phyloP scores from a whole-genome alignment of 2,888 invertebrate species.

The Steinernema scapterisci region DNA sequence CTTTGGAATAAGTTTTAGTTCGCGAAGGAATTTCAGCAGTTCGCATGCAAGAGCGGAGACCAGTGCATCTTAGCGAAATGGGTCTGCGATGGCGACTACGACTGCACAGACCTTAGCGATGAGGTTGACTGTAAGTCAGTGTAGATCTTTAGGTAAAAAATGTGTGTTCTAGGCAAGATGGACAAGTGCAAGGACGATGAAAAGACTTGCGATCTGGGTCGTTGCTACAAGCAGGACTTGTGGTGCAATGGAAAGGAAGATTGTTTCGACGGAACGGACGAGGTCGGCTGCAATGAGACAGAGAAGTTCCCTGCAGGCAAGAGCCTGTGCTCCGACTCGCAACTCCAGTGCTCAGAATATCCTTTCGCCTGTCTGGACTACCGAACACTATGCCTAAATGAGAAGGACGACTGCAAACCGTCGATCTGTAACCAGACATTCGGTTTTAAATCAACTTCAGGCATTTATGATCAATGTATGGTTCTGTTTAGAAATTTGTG shows the following conservation, averaged over 20 bases:
- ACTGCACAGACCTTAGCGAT: constrained; percentile 36
- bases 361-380: neutral
- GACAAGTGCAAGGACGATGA: neutral
- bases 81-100: constrained; percentile 34
- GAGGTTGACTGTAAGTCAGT: constrained; percentile 35
- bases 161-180: neutral
- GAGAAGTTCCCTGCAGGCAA: too few species aligned
- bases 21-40: neutral
- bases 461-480: neutral
- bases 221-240: neutral
- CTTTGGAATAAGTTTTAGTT: neutral
- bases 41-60: neutral
- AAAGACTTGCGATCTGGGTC: neutral
- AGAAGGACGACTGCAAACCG: neutral
- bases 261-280: constrained; percentile 35
- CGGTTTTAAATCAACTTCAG: neutral
- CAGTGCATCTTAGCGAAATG: constrained; percentile 21
- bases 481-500: neutral
- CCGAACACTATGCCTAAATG: neutral
- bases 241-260: constrained; percentile 38
- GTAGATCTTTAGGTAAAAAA: neutral
- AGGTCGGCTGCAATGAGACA: constrained; percentile 1
- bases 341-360: neutral
- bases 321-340: neutral
- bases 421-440: neutral